A percentile compares a stretch with the other conserved stretches of the same genome.
phyloP scores from a whole-genome alignment of 2,797 vertebrate species.

The Phoebastria nigripes region DNA sequence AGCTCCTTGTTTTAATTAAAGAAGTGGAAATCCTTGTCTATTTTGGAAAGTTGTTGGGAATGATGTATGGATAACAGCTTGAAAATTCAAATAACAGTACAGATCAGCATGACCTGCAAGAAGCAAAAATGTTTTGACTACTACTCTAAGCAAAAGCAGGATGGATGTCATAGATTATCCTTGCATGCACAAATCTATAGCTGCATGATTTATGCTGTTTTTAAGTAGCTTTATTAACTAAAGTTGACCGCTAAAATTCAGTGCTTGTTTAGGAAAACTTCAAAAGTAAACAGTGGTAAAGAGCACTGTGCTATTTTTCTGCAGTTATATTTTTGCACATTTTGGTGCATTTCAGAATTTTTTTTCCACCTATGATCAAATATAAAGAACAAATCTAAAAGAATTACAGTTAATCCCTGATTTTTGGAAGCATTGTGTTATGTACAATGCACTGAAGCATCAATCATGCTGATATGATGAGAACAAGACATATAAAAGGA shows the following conservation, averaged over 20 bases:
- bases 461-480: neutral
- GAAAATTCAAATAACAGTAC: conserved; percentile 61
- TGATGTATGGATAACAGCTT: conserved; percentile 57
- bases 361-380: neutral
- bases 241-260: neutral
- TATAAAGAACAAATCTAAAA: neutral
- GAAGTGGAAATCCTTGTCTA: conserved; percentile 26
- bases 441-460: neutral
- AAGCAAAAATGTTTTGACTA: conserved; percentile 66
- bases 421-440: neutral
- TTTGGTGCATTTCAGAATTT: neutral
- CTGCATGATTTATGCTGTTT: neutral
- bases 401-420: conserved; percentile 23
- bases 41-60: conserved; percentile 46
- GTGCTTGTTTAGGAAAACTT: conserved; percentile 28
- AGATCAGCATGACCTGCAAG: conserved; percentile 51
- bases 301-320: neutral
- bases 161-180: conserved; percentile 35
- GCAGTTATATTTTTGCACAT: neutral
- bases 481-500: neutral
- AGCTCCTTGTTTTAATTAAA: neutral
- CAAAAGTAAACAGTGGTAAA: conserved; percentile 27
- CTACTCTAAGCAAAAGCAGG: conserved; percentile 51
- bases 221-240: conserved; percentile 37
- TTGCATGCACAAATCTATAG: neutral